These are phyloP conservation scores for Smithornis capensis DNA, from an alignment of 2,113 vertebrate species.

Conservation along the genomic window DNA sequence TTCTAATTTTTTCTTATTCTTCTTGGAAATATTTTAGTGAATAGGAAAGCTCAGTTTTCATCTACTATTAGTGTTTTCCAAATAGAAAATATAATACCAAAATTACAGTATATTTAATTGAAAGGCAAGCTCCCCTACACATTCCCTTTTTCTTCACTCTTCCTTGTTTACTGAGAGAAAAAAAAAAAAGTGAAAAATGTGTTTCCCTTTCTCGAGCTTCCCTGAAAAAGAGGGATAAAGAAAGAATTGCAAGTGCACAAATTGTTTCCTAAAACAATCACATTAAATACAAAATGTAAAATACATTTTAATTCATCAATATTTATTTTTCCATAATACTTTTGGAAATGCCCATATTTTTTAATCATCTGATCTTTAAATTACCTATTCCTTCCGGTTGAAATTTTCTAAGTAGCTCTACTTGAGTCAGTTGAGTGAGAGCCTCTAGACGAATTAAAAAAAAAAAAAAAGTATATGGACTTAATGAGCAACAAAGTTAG, in stretches of 20 bases:
- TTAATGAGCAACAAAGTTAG: slow-evolving; percentile 59
- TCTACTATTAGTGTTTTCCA: neutral
- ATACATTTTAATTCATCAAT: neutral
- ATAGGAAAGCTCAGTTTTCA: neutral
- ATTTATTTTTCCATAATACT: neutral
- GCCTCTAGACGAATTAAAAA: neutral
- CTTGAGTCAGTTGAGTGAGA: neutral
- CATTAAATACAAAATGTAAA: neutral
- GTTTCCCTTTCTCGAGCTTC: neutral
- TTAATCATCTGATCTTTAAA: neutral
- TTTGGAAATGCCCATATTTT: neutral
- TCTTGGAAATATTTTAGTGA: neutral
- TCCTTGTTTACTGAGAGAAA: neutral
- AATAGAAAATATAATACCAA: neutral
- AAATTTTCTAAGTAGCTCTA: neutral
- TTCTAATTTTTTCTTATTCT: neutral
- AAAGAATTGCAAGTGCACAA: neutral
- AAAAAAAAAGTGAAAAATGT: neutral
- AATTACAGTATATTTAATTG: neutral
- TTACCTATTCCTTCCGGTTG: neutral
- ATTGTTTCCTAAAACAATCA: neutral
- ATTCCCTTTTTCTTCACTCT: neutral
- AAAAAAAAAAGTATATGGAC: neutral
- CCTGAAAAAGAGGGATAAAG: neutral
- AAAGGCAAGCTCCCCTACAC: neutral